Percentiles rank a stretch among this genome's conserved stretches.
Evolutionary conservation across 2,113 vertebrate species (phyloP).

Genomic region (Platichthys flesus): DNA sequence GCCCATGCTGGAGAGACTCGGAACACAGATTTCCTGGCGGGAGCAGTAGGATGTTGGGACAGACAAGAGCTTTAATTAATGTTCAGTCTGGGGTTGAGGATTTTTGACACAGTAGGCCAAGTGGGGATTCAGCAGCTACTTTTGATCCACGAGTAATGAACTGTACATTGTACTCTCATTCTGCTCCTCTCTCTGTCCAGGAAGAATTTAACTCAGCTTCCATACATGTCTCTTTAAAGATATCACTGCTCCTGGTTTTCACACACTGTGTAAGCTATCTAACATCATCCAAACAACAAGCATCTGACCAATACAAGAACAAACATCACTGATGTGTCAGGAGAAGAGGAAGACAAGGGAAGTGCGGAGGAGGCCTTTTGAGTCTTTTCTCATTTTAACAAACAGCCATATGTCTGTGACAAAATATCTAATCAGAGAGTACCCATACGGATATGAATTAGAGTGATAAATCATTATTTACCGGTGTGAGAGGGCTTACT

Average conservation of each 20-base stretch:
- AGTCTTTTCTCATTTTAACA: conserved; percentile 40
- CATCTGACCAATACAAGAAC: conserved; percentile 6
- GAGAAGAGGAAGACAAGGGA: conserved; percentile 2
- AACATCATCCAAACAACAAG: conserved; percentile 4
- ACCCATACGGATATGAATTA: conserved; percentile 62
- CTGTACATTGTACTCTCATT: conserved; percentile 25
- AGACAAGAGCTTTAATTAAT: conserved; percentile 73
- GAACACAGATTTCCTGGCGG: conserved; percentile 43
- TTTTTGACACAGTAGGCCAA: conserved; percentile 56
- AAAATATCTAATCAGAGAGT: conserved; percentile 61
- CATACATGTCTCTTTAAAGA: background rate
- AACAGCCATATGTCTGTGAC: conserved; percentile 22
- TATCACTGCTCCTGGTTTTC: background rate
- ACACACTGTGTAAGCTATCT: conserved; percentile 1
- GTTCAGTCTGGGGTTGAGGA: conserved; percentile 51
- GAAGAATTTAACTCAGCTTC: conserved; percentile 7
- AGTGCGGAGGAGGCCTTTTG: conserved; percentile 1
- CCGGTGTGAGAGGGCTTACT: conserved; percentile 71
- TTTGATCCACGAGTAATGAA: conserved; percentile 53
- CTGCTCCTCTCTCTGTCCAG: conserved; percentile 18
- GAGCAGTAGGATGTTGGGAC: conserved; percentile 62
- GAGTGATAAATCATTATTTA: conserved; percentile 77
- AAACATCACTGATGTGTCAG: background rate
- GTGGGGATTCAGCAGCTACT: conserved; percentile 44
- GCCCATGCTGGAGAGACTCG: conserved; percentile 18